These are phyloP conservation scores for Tipula helvola DNA, from an alignment of 2,888 invertebrate species.

Conservation along the genomic window DNA sequence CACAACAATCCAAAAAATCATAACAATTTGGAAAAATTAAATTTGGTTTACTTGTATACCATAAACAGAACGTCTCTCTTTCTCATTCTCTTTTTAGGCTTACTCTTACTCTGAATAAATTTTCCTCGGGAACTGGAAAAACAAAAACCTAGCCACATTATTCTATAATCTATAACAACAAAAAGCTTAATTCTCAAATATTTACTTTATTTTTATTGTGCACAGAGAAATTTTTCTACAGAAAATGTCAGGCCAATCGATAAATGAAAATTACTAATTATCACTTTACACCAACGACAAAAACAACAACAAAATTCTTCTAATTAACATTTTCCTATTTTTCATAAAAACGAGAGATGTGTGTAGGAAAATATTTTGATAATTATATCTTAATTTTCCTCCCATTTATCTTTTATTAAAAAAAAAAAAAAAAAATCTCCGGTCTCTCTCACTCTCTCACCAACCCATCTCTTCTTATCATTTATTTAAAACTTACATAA, in stretches of 20 bases:
- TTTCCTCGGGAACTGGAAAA: not conserved
- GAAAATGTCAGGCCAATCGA: slow-evolving; percentile 8
- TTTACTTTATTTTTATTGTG: not conserved
- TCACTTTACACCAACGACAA: not conserved
- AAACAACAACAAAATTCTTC: not conserved
- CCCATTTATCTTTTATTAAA: not conserved
- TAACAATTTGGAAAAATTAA: not conserved
- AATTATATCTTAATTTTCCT: not conserved
- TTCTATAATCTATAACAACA: no score
- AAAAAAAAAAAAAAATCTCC: no score
- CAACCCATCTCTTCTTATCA: no score
- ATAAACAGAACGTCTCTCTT: not conserved
- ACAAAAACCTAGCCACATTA: not conserved
- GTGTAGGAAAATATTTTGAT: not conserved
- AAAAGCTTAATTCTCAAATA: not conserved
- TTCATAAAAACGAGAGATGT: not conserved
- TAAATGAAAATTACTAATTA: slow-evolving; percentile 9
- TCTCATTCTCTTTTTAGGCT: not conserved
- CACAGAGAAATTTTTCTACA: not conserved
- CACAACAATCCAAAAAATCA: not conserved
- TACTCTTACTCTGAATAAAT: not conserved
- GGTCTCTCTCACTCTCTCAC: no score
- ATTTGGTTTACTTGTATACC: not conserved
- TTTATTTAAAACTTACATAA: not conserved
- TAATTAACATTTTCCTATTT: not conserved